A percentile compares a stretch with the other conserved stretches of the same genome.
Conservation (phyloP, 2,113 vertebrate species). For the Recurvirostra avosetta region DNA sequence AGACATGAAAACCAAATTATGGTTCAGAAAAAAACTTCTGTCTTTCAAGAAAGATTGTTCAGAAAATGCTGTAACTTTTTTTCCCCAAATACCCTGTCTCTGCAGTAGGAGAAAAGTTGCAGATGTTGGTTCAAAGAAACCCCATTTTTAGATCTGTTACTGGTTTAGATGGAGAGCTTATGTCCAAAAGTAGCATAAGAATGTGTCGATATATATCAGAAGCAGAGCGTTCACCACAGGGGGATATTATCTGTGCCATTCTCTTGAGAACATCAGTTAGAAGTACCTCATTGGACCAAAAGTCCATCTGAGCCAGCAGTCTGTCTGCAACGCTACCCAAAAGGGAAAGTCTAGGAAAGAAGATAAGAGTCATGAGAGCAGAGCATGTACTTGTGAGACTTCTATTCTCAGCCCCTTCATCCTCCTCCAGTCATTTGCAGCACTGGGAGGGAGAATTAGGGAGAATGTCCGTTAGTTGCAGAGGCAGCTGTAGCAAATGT, state of each 20-base stretch:
- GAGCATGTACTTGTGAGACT: not conserved
- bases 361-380: not conserved
- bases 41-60: constrained; percentile 20
- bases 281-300: not conserved
- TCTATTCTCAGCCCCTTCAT: not conserved
- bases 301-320: not conserved
- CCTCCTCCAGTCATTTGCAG: not conserved
- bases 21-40: not conserved
- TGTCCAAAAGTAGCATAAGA: constrained; percentile 26
- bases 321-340: not conserved
- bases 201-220: not conserved
- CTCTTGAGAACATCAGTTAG: not conserved
- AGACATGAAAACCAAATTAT: constrained; percentile 43
- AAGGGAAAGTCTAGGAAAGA: not conserved
- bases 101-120: not conserved
- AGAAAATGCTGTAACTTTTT: not conserved
- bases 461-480: not conserved
- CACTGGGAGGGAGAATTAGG: not conserved
- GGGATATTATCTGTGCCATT: not conserved
- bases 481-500: not conserved
- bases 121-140: not conserved
- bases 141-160: not conserved
- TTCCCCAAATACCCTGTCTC: not conserved
- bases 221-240: not conserved
- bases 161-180: not conserved